A percentile compares a stretch with the other conserved stretches of the same genome.
phyloP scores from a whole-genome alignment of 2,113 vertebrate species.

The Cyanistes caeruleus region DNA sequence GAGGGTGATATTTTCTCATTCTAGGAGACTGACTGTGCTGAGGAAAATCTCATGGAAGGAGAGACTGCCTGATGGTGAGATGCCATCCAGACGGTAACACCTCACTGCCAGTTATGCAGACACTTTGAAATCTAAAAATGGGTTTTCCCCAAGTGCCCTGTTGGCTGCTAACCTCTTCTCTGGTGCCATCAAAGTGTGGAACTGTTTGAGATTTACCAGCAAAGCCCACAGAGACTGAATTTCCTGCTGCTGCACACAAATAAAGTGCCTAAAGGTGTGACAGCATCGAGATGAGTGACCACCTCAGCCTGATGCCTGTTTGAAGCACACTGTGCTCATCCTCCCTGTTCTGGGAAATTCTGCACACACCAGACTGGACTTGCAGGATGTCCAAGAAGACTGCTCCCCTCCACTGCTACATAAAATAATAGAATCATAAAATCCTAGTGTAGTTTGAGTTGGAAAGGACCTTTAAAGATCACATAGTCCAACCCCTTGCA shows the following conservation, averaged over 20 bases:
- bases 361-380: neutral
- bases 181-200: neutral
- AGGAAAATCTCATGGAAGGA: neutral
- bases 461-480: neutral
- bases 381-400: neutral
- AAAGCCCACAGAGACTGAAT: neutral
- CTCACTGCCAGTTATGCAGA: neutral
- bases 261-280: neutral
- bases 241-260: neutral
- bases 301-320: neutral
- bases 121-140: neutral
- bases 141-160: neutral
- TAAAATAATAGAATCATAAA: neutral
- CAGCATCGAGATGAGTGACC: neutral
- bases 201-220: neutral
- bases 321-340: neutral
- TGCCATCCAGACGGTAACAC: neutral
- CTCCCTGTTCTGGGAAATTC: neutral
- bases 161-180: neutral
- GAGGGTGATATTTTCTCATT: neutral
- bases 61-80: neutral
- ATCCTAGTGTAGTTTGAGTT: neutral
- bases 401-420: neutral
- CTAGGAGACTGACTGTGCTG: neutral
- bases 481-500: fast-evolving